These are phyloP conservation scores for Alentia gelatinosa DNA, from an alignment of 2,888 invertebrate genomes.

Conservation along the genomic window DNA sequence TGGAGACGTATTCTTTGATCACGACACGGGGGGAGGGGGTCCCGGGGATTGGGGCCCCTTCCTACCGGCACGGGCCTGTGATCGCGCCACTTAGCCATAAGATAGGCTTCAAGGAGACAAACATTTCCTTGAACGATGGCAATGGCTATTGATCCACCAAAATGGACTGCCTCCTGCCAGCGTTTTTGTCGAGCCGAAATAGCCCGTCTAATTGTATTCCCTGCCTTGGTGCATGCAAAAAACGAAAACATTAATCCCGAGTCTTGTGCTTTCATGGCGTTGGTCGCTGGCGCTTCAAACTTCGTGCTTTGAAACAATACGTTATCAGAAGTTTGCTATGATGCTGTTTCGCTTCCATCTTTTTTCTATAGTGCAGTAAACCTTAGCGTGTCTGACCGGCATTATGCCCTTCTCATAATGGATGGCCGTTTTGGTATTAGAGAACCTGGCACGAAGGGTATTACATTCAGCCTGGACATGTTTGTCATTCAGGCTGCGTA, in stretches of 20 bases:
- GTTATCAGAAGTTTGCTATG: neutral
- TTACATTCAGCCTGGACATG: neutral
- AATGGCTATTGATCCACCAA: neutral
- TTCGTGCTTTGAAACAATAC: constrained; percentile 20
- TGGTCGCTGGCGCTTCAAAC: neutral
- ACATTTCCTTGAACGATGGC: constrained; percentile 26
- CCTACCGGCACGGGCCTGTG: neutral
- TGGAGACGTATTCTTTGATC: neutral
- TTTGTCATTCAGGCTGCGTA: neutral
- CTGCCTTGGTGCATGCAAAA: constrained; percentile 3
- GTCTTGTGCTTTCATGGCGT: neutral
- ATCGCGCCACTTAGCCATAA: constrained; percentile 20
- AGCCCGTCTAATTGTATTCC: constrained; percentile 15
- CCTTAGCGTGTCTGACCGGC: neutral
- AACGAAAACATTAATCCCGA: neutral
- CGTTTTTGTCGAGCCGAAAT: neutral
- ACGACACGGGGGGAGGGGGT: neutral
- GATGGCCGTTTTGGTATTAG: constrained; percentile 29
- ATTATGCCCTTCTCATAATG: neutral
- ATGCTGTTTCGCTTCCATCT: neutral
- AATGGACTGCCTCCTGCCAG: constrained; percentile 1
- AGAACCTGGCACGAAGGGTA: constrained; percentile 18
- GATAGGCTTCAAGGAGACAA: constrained; percentile 31
- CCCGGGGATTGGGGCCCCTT: neutral
- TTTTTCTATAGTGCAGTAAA: neutral